Percentiles rank a stretch among this genome's conserved stretches.
Evolutionary conservation across 2,113 vertebrate genomes (phyloP).

Genomic region (Nansenia antarctica): DNA sequence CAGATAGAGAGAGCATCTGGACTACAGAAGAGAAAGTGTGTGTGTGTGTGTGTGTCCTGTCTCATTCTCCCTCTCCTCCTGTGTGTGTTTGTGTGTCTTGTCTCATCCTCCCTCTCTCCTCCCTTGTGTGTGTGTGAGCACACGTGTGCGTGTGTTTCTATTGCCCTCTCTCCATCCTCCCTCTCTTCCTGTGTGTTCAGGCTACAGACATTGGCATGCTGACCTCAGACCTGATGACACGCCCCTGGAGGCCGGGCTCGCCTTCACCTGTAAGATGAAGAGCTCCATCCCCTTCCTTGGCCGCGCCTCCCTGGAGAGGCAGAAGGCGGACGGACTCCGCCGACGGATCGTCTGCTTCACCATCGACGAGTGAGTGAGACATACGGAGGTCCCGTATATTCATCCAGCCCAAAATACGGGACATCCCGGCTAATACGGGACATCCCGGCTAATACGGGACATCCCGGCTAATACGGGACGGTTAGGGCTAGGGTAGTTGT

Average conservation of each 20-base stretch:
- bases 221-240: slow-evolving; percentile 91
- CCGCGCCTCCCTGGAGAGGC: slow-evolving; percentile 81
- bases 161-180: not conserved
- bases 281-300: slow-evolving; percentile 85
- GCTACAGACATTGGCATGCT: slow-evolving; percentile 94
- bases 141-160: not conserved
- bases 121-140: not conserved
- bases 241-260: slow-evolving; percentile 88
- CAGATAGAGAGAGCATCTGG: not conserved
- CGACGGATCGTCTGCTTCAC: slow-evolving; percentile 91
- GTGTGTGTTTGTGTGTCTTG: too few relatives aligned
- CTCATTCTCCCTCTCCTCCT: too few relatives aligned
- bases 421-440: too few relatives aligned
- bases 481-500: too few relatives aligned
- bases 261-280: slow-evolving; percentile 94
- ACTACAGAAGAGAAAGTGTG: not conserved
- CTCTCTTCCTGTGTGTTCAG: slow-evolving; percentile 57
- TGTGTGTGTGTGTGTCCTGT: not conserved
- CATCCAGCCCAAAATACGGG: too few relatives aligned
- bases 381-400: too few relatives aligned
- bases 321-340: slow-evolving; percentile 80
- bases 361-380: slow-evolving; percentile 82
- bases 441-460: too few relatives aligned
- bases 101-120: too few relatives aligned
- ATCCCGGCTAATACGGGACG: too few relatives aligned